phyloP scores from a whole-genome alignment of 2,888 invertebrate species.

The Cataglyphis rosenhaueri region DNA sequence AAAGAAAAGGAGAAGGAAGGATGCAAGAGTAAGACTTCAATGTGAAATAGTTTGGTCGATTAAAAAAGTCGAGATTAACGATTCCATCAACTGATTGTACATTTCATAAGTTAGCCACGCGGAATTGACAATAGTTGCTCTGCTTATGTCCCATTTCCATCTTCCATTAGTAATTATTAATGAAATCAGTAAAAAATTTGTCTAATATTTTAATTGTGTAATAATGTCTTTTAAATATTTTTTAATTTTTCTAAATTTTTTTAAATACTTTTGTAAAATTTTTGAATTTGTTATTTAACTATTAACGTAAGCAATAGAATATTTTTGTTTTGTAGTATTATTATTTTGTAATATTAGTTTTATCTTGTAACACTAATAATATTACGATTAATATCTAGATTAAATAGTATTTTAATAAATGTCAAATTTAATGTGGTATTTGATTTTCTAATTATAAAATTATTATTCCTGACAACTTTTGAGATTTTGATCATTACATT shows the following conservation, averaged over 20 bases:
- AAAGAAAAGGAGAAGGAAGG: slow-evolving; percentile 32
- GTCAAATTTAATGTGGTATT: not conserved
- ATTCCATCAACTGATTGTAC: slow-evolving; percentile 73
- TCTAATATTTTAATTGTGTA: slow-evolving; percentile 18
- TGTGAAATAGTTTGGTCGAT: slow-evolving; percentile 56
- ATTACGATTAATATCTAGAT: not conserved
- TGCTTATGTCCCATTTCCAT: not conserved
- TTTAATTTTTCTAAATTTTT: not conserved
- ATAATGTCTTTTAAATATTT: not conserved
- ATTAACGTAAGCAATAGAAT: not conserved
- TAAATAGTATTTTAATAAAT: not conserved
- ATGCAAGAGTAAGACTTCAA: slow-evolving; percentile 52
- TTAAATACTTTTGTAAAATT: not conserved
- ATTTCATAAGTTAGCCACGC: slow-evolving; percentile 55
- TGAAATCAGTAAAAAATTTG: slow-evolving; percentile 64
- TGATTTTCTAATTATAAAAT: slow-evolving; percentile 1
- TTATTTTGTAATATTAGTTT: not conserved
- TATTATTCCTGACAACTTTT: not conserved
- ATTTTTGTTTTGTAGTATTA: not conserved
- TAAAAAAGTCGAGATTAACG: slow-evolving; percentile 57
- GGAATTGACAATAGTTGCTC: slow-evolving; percentile 33
- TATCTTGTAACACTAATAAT: not conserved
- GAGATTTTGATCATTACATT: not conserved
- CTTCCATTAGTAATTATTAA: slow-evolving; percentile 62
- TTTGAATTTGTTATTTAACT: not conserved